These are phyloP conservation scores for Odocoileus hemionus DNA, from an alignment of 2,113 vertebrate genomes.

Conservation along the genomic window DNA sequence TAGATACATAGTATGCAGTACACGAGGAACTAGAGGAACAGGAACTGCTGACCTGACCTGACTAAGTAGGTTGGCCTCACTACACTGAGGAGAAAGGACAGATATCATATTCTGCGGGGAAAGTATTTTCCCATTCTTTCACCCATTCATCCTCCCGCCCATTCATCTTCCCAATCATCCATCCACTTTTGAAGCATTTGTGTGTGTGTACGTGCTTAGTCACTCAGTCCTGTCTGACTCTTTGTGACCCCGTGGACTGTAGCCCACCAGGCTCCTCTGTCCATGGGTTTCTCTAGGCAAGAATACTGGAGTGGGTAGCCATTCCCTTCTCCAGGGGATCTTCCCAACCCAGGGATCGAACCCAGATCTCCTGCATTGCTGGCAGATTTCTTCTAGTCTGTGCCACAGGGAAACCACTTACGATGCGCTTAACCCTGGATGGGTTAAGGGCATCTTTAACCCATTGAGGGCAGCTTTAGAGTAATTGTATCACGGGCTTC, in stretches of 20 bases:
- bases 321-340: neutral
- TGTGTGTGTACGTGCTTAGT: neutral
- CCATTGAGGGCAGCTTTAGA: neutral
- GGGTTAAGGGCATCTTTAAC: too few relatives aligned
- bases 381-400: neutral
- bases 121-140: neutral
- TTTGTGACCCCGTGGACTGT: neutral
- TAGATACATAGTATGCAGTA: neutral
- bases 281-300: neutral
- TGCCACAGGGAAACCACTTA: neutral
- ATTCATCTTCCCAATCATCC: neutral
- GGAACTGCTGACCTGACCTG: neutral
- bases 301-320: neutral
- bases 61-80: neutral
- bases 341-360: neutral
- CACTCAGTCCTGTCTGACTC: neutral
- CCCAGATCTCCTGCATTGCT: neutral
- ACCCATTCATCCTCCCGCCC: neutral
- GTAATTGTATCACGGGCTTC: neutral
- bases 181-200: neutral
- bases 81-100: neutral
- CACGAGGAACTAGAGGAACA: neutral
- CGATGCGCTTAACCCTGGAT: neutral
- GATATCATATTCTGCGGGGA: neutral
- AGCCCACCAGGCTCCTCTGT: neutral